These are phyloP conservation scores for Lamellibrachia columna DNA, from an alignment of 2,888 invertebrate genomes.

Conservation along the genomic window DNA sequence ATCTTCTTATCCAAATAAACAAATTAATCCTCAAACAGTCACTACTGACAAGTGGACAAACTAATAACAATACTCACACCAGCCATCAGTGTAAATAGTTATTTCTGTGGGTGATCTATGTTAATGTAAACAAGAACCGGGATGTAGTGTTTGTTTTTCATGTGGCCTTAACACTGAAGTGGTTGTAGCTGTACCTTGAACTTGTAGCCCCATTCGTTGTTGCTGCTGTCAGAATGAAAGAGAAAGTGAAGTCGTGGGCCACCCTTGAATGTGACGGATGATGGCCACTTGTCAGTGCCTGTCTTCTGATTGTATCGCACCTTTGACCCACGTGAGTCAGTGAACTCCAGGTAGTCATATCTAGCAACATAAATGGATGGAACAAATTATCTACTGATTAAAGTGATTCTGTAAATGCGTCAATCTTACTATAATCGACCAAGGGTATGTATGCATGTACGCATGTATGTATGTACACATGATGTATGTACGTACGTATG, in stretches of 20 bases:
- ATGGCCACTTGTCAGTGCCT: slow-evolving; percentile 61
- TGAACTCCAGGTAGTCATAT: slow-evolving; percentile 63
- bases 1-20: no score
- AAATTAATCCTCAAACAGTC: no score
- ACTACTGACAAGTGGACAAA: no score
- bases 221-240: slow-evolving; percentile 63
- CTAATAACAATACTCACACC: no score
- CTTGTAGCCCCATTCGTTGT: slow-evolving; percentile 65
- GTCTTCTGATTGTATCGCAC: slow-evolving; percentile 62
- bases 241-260: slow-evolving; percentile 59
- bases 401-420: neutral
- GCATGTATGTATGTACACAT: no score
- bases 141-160: no score
- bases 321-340: slow-evolving; percentile 58
- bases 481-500: no score
- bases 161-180: neutral
- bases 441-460: no score
- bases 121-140: no score
- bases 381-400: neutral
- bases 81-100: no score
- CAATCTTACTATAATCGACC: neutral
- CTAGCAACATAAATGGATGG: slow-evolving; percentile 41
- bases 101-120: no score
- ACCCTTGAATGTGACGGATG: slow-evolving; percentile 54
- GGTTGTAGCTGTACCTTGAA: slow-evolving; percentile 51